A percentile compares a stretch with the other conserved stretches of the same genome.
Conservation (phyloP, 2,888 invertebrate species). For the Dryococelus australis region DNA sequence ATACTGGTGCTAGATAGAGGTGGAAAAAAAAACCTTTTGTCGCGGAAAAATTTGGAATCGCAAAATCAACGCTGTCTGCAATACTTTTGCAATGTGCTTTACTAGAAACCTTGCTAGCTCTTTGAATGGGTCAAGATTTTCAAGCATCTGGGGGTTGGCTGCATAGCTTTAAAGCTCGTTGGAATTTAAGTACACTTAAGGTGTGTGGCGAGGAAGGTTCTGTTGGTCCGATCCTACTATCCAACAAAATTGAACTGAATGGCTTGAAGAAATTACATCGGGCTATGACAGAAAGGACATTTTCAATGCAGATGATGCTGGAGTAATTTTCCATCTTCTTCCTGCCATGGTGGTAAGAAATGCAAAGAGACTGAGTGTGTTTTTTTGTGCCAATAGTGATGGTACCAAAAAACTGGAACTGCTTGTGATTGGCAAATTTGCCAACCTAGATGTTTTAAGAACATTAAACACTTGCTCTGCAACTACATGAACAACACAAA, state of each 20-base stretch:
- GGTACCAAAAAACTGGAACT: background rate
- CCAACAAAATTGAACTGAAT: too few relatives aligned
- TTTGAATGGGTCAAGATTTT: background rate
- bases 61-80: background rate
- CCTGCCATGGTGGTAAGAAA: background rate
- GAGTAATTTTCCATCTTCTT: background rate
- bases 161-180: background rate
- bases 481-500: background rate
- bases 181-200: background rate
- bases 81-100: background rate
- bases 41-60: background rate
- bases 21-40: too few relatives aligned
- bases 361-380: background rate
- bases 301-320: background rate
- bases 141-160: background rate
- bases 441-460: background rate
- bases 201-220: background rate
- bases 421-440: background rate
- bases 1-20: too few relatives aligned
- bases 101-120: background rate
- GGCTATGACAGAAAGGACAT: background rate
- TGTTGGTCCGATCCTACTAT: background rate
- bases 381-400: background rate
- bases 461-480: background rate
- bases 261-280: too few relatives aligned